These are phyloP conservation scores for Drosophila hydei DNA, from an alignment of 1,140 invertebrate species.

Conservation along the genomic window DNA sequence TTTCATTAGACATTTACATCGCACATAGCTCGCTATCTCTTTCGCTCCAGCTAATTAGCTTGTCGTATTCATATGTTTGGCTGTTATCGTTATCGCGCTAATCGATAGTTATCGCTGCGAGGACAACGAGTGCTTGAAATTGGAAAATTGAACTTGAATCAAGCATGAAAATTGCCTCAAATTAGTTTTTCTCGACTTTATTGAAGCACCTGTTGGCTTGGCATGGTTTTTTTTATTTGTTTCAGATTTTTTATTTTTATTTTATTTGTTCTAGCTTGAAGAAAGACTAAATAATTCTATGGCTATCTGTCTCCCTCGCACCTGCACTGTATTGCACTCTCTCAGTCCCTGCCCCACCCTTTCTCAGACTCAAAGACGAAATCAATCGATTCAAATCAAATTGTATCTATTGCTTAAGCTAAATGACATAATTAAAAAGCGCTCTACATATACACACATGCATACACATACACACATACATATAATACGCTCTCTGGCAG, in stretches of 20 bases:
- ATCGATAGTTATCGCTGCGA: conserved; percentile 33
- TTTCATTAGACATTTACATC: neutral
- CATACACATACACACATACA: too few relatives aligned
- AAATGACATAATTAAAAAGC: conserved; percentile 3
- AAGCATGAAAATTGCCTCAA: neutral
- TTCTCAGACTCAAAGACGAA: too few relatives aligned
- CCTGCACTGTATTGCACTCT: too few relatives aligned
- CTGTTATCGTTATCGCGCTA: conserved; percentile 12
- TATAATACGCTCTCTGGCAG: neutral
- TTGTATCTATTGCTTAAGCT: neutral
- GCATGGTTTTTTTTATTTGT: too few relatives aligned
- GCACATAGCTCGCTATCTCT: neutral
- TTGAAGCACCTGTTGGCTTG: too few relatives aligned
- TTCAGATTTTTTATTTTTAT: too few relatives aligned
- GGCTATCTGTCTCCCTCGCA: too few relatives aligned
- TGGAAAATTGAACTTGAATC: neutral
- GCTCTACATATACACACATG: neutral
- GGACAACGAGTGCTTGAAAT: neutral
- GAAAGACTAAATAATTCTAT: too few relatives aligned
- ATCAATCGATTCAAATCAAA: conserved; percentile 1
- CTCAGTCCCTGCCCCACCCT: too few relatives aligned
- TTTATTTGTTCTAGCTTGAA: too few relatives aligned
- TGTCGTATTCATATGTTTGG: neutral
- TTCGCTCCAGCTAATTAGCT: neutral
- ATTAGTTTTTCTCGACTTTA: too few relatives aligned